Conservation (phyloP, 2,113 vertebrate species). For the Poeciliopsis occidentalis region DNA sequence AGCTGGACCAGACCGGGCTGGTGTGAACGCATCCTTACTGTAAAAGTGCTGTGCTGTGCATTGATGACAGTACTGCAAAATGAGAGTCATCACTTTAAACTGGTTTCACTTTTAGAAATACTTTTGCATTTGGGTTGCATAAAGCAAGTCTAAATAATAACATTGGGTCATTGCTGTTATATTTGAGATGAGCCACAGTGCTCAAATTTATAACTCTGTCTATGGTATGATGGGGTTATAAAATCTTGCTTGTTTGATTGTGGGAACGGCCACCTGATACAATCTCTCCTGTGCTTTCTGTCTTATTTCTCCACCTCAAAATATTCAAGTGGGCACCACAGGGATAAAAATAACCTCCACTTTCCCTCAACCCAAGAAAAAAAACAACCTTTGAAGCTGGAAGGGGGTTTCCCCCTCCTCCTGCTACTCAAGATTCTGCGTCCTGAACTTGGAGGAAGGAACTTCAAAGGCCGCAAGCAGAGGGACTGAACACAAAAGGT, state of each 20-base stretch:
- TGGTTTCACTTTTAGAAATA: background rate
- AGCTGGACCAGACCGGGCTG: too few species aligned
- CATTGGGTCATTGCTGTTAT: background rate
- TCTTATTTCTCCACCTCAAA: slow-evolving; percentile 33
- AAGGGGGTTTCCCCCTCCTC: slow-evolving; percentile 30
- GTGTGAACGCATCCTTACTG: too few species aligned
- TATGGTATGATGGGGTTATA: too few species aligned
- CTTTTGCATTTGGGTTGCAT: background rate
- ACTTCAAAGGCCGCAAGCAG: slow-evolving; percentile 54
- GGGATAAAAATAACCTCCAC: slow-evolving; percentile 63
- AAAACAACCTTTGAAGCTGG: slow-evolving; percentile 56
- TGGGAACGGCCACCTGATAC: background rate
- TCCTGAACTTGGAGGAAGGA: slow-evolving; percentile 49
- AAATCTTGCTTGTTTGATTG: background rate
- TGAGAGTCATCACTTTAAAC: background rate
- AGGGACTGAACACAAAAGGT: slow-evolving; percentile 27
- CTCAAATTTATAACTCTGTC: too few species aligned
- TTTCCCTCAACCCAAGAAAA: slow-evolving; percentile 45
- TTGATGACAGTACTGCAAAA: background rate
- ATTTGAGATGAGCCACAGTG: too few species aligned
- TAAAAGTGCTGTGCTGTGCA: background rate
- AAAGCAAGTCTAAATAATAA: background rate
- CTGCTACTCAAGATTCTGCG: slow-evolving; percentile 44
- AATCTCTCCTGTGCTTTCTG: slow-evolving; percentile 8
- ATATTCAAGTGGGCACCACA: slow-evolving; percentile 33